Conservation (phyloP, 2,113 vertebrate genomes). For the Alosa alosa region DNA sequence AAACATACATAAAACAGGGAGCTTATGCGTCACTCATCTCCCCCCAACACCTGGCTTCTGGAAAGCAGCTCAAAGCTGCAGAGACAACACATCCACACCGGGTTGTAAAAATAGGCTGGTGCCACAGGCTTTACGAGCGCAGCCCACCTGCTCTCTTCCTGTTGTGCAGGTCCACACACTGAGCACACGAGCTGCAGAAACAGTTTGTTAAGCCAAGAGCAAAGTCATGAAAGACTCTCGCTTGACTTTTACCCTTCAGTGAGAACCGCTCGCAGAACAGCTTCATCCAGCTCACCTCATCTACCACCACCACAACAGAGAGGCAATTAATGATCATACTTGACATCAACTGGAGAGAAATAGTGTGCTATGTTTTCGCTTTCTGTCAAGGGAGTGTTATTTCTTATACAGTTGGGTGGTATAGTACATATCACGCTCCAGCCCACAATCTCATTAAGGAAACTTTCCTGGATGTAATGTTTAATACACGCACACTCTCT, state of each 20-base stretch:
- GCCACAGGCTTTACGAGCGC: constrained; percentile 5
- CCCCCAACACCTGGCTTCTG: not conserved
- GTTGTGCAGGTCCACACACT: not conserved
- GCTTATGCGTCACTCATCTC: constrained; percentile 40
- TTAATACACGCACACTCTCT: not conserved
- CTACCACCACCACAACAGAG: not conserved
- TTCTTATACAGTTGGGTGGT: not conserved
- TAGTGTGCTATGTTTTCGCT: not conserved
- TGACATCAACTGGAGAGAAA: not conserved
- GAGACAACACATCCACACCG: not conserved
- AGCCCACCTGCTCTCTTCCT: not conserved
- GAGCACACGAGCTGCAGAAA: not conserved
- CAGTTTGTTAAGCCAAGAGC: not conserved
- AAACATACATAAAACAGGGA: constrained; percentile 4
- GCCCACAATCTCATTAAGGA: not conserved
- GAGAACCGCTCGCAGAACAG: not conserved
- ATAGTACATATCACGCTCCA: not conserved
- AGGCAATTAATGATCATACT: not conserved
- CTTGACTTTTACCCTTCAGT: not conserved
- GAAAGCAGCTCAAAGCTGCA: constrained; percentile 9
- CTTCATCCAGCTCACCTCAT: not conserved
- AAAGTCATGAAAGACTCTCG: not conserved
- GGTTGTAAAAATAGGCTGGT: constrained; percentile 9
- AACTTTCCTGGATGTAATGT: not conserved
- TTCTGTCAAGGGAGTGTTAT: not conserved